These are phyloP conservation scores for Nothobranchius furzeri DNA, from an alignment of 2,113 vertebrate genomes.

Conservation along the genomic window DNA sequence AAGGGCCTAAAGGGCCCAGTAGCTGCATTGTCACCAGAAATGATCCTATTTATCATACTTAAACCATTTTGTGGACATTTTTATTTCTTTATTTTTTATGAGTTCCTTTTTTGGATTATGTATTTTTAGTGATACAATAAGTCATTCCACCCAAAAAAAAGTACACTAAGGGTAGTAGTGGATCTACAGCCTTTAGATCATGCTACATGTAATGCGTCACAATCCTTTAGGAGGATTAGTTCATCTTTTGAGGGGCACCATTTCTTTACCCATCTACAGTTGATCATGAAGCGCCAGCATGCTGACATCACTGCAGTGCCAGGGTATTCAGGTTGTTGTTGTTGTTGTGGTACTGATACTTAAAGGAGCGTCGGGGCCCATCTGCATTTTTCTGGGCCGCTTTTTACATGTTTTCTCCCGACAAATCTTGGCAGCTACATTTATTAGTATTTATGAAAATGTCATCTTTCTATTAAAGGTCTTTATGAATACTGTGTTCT, in stretches of 20 bases:
- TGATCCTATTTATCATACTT: slow-evolving; percentile 71
- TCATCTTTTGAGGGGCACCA: slow-evolving; percentile 39
- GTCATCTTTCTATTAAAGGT: slow-evolving; percentile 83
- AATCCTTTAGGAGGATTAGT: slow-evolving; percentile 18
- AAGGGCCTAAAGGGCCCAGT: slow-evolving; percentile 66
- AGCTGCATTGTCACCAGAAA: slow-evolving; percentile 21
- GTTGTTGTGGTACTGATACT: slow-evolving; percentile 14
- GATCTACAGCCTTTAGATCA: slow-evolving; percentile 3
- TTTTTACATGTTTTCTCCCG: slow-evolving; percentile 75
- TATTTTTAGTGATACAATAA: slow-evolving; percentile 59
- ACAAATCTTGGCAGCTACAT: slow-evolving; percentile 82
- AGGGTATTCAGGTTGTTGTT: slow-evolving; percentile 6
- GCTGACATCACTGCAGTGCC: slow-evolving; percentile 34
- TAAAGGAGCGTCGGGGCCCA: slow-evolving; percentile 38
- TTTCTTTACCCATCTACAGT: slow-evolving; percentile 35
- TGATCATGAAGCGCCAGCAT: slow-evolving; percentile 60
- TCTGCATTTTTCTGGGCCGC: slow-evolving; percentile 67
- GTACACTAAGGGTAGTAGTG: slow-evolving; percentile 25
- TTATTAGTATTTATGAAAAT: slow-evolving; percentile 81
- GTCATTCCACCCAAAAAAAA: slow-evolving; percentile 67
- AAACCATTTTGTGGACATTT: slow-evolving; percentile 74
- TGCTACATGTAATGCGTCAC: slow-evolving; percentile 17
- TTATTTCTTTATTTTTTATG: slow-evolving; percentile 51
- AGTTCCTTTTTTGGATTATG: slow-evolving; percentile 47
- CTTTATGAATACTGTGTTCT: slow-evolving; percentile 66